Evolutionary conservation across 2,888 invertebrate species (phyloP).

Genomic region (Apodemia mormo): DNA sequence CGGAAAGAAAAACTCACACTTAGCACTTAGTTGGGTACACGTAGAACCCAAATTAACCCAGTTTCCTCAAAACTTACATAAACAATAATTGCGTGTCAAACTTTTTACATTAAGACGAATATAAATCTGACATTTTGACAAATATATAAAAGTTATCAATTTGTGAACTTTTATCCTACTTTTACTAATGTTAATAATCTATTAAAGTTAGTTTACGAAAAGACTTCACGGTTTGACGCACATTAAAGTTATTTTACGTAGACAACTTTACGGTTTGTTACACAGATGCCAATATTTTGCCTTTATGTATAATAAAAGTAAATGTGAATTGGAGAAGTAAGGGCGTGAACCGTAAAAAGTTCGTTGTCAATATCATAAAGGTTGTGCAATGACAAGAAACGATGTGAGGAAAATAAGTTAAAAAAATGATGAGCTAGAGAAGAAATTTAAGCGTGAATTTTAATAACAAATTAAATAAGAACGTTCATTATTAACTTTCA

Average conservation of each 20-base stretch:
- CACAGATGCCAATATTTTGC: slow-evolving; percentile 1
- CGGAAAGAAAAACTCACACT: too few species aligned
- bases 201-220: background rate
- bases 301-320: slow-evolving; percentile 61
- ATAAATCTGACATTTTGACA: background rate
- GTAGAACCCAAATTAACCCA: too few species aligned
- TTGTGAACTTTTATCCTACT: background rate
- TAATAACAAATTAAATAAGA: background rate
- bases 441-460: background rate
- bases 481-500: background rate
- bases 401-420: slow-evolving; percentile 9
- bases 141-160: background rate
- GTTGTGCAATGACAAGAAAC: slow-evolving; percentile 35
- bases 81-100: slow-evolving; percentile 42
- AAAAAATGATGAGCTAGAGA: background rate
- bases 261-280: background rate
- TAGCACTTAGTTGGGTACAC: too few species aligned
- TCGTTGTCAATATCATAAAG: slow-evolving; percentile 68
- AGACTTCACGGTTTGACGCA: background rate
- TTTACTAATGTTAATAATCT: background rate
- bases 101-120: slow-evolving; percentile 2
- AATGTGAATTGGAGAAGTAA: slow-evolving; percentile 61
- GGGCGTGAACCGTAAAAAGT: slow-evolving; percentile 66
- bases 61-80: slow-evolving; percentile 53
- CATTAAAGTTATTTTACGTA: background rate